A percentile compares a stretch with the other conserved stretches of the same genome.
These are phyloP conservation scores for Glareola pratincola DNA, from an alignment of 2,113 vertebrate species.

Conservation along the genomic window DNA sequence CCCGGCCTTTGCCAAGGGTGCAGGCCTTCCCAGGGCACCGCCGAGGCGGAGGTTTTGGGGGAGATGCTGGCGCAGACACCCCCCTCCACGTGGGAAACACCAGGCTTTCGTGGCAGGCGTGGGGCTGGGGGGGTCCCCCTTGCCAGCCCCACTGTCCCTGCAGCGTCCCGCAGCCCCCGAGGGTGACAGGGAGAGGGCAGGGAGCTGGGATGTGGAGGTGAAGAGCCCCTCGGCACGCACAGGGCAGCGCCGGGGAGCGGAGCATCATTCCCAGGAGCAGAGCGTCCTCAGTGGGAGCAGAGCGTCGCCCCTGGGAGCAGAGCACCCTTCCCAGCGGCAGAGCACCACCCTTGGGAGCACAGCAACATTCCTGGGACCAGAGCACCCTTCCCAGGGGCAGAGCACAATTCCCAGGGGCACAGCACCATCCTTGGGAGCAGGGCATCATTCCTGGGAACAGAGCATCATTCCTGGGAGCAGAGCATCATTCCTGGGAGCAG, in stretches of 20 bases:
- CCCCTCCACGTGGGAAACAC: neutral
- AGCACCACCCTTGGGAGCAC: no score
- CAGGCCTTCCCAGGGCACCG: neutral
- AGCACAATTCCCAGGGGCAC: no score
- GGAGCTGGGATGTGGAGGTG: neutral
- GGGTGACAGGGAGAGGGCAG: neutral
- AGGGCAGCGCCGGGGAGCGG: neutral
- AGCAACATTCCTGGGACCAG: no score
- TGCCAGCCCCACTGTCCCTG: neutral
- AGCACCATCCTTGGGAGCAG: no score
- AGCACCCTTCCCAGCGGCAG: no score
- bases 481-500: neutral
- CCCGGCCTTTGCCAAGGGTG: neutral
- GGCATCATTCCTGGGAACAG: no score
- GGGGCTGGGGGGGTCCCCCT: neutral
- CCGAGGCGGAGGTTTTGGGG: rapidly evolving
- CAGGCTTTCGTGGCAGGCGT: neutral
- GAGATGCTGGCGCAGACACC: neutral
- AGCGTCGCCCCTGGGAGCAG: no score
- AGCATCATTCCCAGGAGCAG: no score
- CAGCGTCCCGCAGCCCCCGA: rapidly evolving
- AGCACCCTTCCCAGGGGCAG: no score
- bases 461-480: no score
- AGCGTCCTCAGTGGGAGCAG: no score
- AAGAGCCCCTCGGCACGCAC: neutral